A percentile compares a stretch with the other conserved stretches of the same genome.
phyloP scores from a whole-genome alignment of 1,140 invertebrate species.

The Pristionchus pacificus region DNA sequence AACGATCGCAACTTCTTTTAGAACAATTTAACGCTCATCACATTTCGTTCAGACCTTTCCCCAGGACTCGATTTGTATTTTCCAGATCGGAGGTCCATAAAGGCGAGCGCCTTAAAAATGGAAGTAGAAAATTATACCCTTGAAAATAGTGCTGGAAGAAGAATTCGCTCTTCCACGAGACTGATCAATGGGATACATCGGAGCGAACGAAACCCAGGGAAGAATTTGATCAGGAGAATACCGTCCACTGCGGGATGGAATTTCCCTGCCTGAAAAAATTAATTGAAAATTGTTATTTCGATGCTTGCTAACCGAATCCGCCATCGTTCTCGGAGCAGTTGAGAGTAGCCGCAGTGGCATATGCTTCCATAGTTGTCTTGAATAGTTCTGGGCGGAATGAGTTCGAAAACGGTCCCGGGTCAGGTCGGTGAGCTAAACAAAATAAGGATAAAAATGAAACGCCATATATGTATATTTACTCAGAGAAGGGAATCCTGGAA shows the following conservation, averaged over 20 bases:
- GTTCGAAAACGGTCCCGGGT: not conserved
- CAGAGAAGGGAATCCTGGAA: not conserved
- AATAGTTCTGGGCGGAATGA: slow-evolving; percentile 5
- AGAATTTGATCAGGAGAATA: slow-evolving; percentile 10
- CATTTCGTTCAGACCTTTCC: too few relatives aligned
- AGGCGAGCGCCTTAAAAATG: too few relatives aligned
- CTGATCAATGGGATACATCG: slow-evolving; percentile 12
- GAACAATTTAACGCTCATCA: too few relatives aligned
- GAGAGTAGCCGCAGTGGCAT: not conserved
- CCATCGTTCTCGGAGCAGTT: not conserved
- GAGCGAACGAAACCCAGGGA: slow-evolving; percentile 12
- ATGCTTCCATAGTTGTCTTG: not conserved
- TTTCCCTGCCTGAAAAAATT: not conserved
- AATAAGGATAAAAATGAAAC: not conserved
- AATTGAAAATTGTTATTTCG: too few relatives aligned
- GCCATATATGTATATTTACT: too few relatives aligned
- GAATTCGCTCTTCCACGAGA: not conserved
- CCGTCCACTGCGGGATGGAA: not conserved
- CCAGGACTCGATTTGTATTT: too few relatives aligned
- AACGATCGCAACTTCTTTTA: too few relatives aligned
- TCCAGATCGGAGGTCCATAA: too few relatives aligned
- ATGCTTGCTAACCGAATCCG: not conserved
- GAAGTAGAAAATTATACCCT: too few relatives aligned
- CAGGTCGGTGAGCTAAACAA: not conserved
- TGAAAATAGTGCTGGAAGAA: too few relatives aligned